phyloP scores from a whole-genome alignment of 2,113 vertebrate genomes.

The Rana temporaria region DNA sequence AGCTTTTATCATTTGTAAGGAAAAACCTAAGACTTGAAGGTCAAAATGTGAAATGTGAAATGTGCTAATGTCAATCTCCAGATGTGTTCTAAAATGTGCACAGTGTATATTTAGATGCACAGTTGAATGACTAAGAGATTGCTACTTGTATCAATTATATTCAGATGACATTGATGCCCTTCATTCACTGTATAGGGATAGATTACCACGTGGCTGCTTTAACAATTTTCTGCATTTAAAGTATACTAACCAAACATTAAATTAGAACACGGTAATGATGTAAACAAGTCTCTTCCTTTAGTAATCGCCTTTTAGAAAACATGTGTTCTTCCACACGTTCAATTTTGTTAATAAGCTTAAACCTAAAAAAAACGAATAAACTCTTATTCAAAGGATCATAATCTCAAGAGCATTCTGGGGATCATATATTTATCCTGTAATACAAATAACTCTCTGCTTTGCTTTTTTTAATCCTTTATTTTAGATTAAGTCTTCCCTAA shows the following conservation, averaged over 20 bases:
- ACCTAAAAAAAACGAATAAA: slow-evolving; percentile 25
- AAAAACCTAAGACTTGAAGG: slow-evolving; percentile 9
- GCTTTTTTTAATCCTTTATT: no score
- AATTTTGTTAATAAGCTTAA: neutral
- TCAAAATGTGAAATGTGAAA: slow-evolving; percentile 21
- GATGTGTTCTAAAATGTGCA: slow-evolving; percentile 16
- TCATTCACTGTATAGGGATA: neutral
- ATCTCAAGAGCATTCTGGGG: neutral
- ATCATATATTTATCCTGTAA: slow-evolving; percentile 30
- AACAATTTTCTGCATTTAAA: neutral
- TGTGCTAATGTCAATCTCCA: slow-evolving; percentile 31
- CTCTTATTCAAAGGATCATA: neutral
- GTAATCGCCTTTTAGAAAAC: slow-evolving; percentile 8
- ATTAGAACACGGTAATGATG: slow-evolving; percentile 1
- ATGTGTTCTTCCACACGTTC: slow-evolving; percentile 5
- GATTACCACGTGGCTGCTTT: neutral
- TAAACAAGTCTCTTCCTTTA: neutral
- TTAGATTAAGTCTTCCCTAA: no score
- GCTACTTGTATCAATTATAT: neutral
- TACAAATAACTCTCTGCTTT: neutral
- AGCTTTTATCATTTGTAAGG: neutral
- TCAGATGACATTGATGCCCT: neutral
- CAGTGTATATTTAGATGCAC: neutral
- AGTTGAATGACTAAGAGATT: neutral
- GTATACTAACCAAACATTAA: neutral